A percentile compares a stretch with the other conserved stretches of the same genome.
Conservation (phyloP, 2,888 invertebrate genomes). For the Drosophila austrosaltans region DNA sequence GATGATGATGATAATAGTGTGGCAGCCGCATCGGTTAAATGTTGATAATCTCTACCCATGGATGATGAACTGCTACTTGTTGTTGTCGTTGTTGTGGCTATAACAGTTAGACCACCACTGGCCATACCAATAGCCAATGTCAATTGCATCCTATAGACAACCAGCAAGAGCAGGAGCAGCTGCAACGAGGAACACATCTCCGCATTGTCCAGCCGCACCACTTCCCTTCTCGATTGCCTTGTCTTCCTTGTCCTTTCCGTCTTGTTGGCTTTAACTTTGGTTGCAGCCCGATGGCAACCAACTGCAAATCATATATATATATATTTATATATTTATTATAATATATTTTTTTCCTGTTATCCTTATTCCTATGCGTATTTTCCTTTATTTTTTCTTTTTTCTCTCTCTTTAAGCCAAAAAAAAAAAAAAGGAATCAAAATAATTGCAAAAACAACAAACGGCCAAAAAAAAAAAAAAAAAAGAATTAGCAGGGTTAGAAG, state of each 20-base stretch:
- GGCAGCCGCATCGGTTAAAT: background rate
- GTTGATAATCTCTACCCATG: background rate
- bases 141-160: slow-evolving; percentile 42
- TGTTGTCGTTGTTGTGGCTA: slow-evolving; percentile 46
- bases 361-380: no score
- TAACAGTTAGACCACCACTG: slow-evolving; percentile 63
- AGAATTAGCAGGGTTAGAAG: background rate
- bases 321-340: slow-evolving; percentile 3
- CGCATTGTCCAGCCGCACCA: slow-evolving; percentile 59
- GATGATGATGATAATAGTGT: background rate
- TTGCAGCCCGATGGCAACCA: slow-evolving; percentile 78
- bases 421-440: slow-evolving; percentile 18
- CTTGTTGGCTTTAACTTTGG: slow-evolving; percentile 70
- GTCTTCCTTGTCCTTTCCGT: slow-evolving; percentile 53
- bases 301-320: slow-evolving; percentile 44
- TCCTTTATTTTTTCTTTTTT: no score
- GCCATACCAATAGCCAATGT: slow-evolving; percentile 37
- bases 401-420: no score
- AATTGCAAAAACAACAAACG: slow-evolving; percentile 27
- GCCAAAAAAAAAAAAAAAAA: slow-evolving; percentile 23
- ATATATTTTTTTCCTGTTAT: slow-evolving; percentile 3
- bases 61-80: slow-evolving; percentile 34
- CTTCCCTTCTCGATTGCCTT: slow-evolving; percentile 12
- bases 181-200: slow-evolving; percentile 64
- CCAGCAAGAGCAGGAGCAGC: slow-evolving; percentile 56